Conservation (phyloP, 2,797 vertebrate genomes). For the Pseudochromis fuscus region DNA sequence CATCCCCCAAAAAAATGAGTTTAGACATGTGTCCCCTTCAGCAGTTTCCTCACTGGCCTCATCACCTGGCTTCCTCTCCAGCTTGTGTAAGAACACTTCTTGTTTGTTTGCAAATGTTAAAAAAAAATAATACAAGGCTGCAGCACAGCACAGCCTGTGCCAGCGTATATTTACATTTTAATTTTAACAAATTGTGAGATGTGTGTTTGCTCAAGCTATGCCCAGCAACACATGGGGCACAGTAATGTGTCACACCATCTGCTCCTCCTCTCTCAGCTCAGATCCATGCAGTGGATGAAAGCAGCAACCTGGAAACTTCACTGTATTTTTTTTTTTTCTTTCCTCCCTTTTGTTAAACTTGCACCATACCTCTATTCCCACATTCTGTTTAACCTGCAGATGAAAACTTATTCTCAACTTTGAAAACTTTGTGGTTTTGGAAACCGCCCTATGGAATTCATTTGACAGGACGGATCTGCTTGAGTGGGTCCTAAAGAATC, state of each 20-base stretch:
- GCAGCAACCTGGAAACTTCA: neutral
- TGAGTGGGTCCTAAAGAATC: slow-evolving; percentile 16
- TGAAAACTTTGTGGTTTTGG: neutral
- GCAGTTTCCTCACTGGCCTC: neutral
- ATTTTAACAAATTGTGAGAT: neutral
- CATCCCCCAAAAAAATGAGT: neutral
- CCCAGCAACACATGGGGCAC: neutral
- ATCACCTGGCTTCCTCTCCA: neutral
- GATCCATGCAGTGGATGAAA: neutral
- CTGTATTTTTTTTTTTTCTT: no score
- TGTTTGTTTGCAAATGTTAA: neutral
- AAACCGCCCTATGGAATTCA: slow-evolving; percentile 29
- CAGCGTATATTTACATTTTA: neutral
- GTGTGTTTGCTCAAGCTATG: neutral
- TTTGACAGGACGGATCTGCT: slow-evolving; percentile 20
- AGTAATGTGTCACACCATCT: neutral
- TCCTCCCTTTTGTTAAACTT: slow-evolving; percentile 6
- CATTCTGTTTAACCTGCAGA: slow-evolving; percentile 15
- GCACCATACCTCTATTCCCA: neutral
- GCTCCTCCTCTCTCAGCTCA: neutral
- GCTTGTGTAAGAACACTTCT: neutral
- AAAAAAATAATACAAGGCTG: neutral
- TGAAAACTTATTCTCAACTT: slow-evolving; percentile 14
- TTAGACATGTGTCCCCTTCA: neutral
- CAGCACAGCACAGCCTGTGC: neutral